Percentiles rank a stretch among this genome's conserved stretches.
phyloP scores from a whole-genome alignment of 2,113 vertebrate species.

The Pavo muticus region DNA sequence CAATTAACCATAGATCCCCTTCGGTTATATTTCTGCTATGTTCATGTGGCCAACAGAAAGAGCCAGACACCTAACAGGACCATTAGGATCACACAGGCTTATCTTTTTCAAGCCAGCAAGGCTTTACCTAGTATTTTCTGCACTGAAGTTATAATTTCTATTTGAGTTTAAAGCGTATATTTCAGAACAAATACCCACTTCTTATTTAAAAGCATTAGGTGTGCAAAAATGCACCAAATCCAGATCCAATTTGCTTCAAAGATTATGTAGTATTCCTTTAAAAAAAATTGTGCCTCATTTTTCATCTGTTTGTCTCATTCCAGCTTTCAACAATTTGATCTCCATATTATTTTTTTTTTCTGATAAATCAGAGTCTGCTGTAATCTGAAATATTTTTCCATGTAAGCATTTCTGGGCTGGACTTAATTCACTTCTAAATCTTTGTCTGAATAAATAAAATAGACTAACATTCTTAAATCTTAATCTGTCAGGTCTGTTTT shows the following conservation, averaged over 20 bases:
- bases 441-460: constrained; percentile 12
- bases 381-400: not conserved
- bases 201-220: not conserved
- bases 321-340: not conserved
- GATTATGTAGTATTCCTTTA: not conserved
- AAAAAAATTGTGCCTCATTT: not conserved
- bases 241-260: not conserved
- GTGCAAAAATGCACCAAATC: not conserved
- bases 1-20: not conserved
- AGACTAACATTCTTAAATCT: not conserved
- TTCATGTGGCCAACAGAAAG: not conserved
- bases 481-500: not conserved
- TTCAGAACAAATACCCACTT: not conserved
- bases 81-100: not conserved
- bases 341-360: not conserved
- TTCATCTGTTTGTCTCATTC: not conserved
- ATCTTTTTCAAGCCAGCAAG: not conserved
- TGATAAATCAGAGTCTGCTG: not conserved
- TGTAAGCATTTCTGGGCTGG: not conserved
- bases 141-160: not conserved
- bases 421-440: not conserved
- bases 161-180: not conserved
- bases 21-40: not conserved
- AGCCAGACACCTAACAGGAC: not conserved
- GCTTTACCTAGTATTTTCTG: not conserved